Percentiles rank a stretch among this genome's conserved stretches.
phyloP scores from a whole-genome alignment of 2,113 vertebrate species.

The Polypterus bichir region DNA sequence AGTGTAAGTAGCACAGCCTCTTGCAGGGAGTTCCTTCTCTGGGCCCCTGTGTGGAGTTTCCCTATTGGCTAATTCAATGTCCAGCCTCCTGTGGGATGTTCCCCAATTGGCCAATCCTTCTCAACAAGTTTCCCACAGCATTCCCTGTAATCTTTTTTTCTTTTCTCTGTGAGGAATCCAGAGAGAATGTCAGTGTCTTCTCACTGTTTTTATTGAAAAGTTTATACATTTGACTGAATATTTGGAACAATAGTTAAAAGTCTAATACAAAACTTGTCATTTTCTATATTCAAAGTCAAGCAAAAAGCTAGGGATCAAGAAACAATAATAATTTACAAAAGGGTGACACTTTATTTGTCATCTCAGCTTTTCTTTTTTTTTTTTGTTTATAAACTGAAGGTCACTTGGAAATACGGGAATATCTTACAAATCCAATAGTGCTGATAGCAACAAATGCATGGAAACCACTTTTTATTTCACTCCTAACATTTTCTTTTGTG shows the following conservation, averaged over 20 bases:
- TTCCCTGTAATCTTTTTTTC: not conserved
- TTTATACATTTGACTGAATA: slow-evolving; percentile 37
- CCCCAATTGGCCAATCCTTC: too few relatives aligned
- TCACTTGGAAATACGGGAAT: slow-evolving; percentile 25
- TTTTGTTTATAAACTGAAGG: slow-evolving; percentile 44
- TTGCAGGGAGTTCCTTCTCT: too few relatives aligned
- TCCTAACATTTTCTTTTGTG: too few relatives aligned
- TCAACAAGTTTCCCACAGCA: too few relatives aligned
- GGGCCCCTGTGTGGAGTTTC: too few relatives aligned
- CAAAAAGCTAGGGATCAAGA: slow-evolving; percentile 29
- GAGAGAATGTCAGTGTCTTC: slow-evolving; percentile 13
- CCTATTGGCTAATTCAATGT: too few relatives aligned
- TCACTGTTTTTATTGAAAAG: slow-evolving; percentile 35
- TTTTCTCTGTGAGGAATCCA: slow-evolving; percentile 14
- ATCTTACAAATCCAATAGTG: too few relatives aligned
- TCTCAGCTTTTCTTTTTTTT: slow-evolving; percentile 20
- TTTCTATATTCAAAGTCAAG: slow-evolving; percentile 31
- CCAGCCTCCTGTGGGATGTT: too few relatives aligned
- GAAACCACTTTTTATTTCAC: too few relatives aligned
- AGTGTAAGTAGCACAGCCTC: too few relatives aligned
- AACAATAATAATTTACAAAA: slow-evolving; percentile 36
- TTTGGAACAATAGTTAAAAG: slow-evolving; percentile 30
- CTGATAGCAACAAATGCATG: too few relatives aligned
- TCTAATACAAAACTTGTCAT: slow-evolving; percentile 35
- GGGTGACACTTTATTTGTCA: not conserved